Conservation (phyloP, 2,888 invertebrate genomes). For the Panzeria rudis region DNA sequence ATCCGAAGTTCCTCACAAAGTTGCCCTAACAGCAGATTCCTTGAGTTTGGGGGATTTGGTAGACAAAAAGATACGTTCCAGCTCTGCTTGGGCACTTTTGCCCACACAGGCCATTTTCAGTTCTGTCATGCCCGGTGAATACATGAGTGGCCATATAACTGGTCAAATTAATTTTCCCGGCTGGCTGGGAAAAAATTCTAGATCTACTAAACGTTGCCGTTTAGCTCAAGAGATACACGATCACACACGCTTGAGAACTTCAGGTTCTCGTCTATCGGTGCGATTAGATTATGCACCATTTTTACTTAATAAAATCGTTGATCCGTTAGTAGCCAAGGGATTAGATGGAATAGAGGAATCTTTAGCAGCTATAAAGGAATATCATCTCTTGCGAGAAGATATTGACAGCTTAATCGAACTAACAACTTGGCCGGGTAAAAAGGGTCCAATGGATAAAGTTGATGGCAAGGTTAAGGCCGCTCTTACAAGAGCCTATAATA, state of each 20-base stretch:
- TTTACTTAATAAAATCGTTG: slow-evolving; percentile 89
- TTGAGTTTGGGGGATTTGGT: slow-evolving; percentile 94
- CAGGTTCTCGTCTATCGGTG: slow-evolving; percentile 92
- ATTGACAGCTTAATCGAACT: slow-evolving; percentile 94
- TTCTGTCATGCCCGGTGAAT: slow-evolving; percentile 94
- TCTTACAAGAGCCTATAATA: slow-evolving; percentile 96
- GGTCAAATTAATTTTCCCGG: slow-evolving; percentile 95
- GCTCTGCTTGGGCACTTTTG: slow-evolving; percentile 93
- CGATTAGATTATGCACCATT: slow-evolving; percentile 94
- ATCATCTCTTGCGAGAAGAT: slow-evolving; percentile 95
- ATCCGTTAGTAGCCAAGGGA: slow-evolving; percentile 89
- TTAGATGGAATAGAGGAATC: slow-evolving; percentile 89
- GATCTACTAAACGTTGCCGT: slow-evolving; percentile 90
- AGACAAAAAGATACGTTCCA: slow-evolving; percentile 91
- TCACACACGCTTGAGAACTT: slow-evolving; percentile 93
- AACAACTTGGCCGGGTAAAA: slow-evolving; percentile 91
- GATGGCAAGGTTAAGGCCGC: slow-evolving; percentile 95
- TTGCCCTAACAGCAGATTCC: slow-evolving; percentile 93
- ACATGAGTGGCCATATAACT: slow-evolving; percentile 91
- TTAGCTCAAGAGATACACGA: slow-evolving; percentile 92
- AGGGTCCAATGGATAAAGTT: slow-evolving; percentile 90
- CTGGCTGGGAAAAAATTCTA: slow-evolving; percentile 98
- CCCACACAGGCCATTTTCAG: slow-evolving; percentile 95
- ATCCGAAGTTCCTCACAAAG: slow-evolving; percentile 86
- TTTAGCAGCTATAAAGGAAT: slow-evolving; percentile 90